Base-by-base conservation (phyloP, 2,888 invertebrate genomes). In the Drosophila mercatorum region DNA sequence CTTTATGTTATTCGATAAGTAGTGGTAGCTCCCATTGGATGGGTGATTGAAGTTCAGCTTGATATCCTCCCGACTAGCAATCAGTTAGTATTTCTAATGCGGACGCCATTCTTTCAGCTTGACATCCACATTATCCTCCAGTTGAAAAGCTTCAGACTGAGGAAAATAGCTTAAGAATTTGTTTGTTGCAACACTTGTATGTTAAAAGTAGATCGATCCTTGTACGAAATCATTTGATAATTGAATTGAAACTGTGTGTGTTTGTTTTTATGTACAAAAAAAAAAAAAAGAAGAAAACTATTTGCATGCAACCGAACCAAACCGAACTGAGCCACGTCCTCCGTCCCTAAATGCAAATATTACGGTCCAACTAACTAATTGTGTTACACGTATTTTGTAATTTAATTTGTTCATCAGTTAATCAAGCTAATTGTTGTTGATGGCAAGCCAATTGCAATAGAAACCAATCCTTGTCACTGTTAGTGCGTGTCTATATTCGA, bases 311-410 rank as follows among this genome's bases (percentile, higher is more conserved):
- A n/a, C 41, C 41, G n/a, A 41, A 41, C 41, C 41, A 41, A 41
- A 41, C 22, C 22, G 22, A 22, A 22, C 22, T 22, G 22, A 38
- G 57, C 63, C 75, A 71, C 49, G 73, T n/a, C 68, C 72, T 49
- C 17, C 55, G 58, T 17, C 49, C 41, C 61, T 51, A 62, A 68
- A 51, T 64, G 44, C 62, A 67, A 78, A 51, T 51, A 26, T 59
- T 58, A 66, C 51, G 7, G 72, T 28, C 38, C 28, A 62, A 57
- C 17, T 44, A 55, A 73, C 58, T 53, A 58, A 63, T 60, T 72
- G 64, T 70, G 62, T 47, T 65, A 62, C 22, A 65, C 71, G 75
- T 77, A 53, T 70, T 69, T 60, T 55, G 59, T 78, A 64, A 68
- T 57, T 44, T 75, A 31, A 61, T 68, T 68, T 68, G 43, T 64